Percentiles rank a stretch among this genome's conserved stretches.
These are phyloP conservation scores for Caenorhabditis macrosperma DNA, from an alignment of 2,888 invertebrate genomes.

Conservation along the genomic window DNA sequence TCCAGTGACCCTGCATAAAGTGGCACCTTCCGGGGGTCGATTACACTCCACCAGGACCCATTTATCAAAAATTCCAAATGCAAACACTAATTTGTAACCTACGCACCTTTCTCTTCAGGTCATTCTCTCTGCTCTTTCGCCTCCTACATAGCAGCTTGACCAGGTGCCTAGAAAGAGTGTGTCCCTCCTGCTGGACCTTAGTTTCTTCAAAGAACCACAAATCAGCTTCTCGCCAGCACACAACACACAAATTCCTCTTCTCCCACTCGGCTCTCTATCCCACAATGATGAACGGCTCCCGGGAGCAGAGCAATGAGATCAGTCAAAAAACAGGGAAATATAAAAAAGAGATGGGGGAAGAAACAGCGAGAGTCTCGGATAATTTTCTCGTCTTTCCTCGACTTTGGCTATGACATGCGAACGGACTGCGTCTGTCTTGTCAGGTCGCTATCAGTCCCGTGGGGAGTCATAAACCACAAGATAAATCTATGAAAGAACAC, in stretches of 20 bases:
- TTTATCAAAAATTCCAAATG: slow-evolving; percentile 62
- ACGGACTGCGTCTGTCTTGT: slow-evolving; percentile 54
- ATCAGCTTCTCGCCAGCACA: slow-evolving; percentile 17
- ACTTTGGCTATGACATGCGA: slow-evolving; percentile 46
- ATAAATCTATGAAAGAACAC: slow-evolving; percentile 61
- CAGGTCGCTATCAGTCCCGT: slow-evolving; percentile 60
- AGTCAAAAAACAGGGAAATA: slow-evolving; percentile 35
- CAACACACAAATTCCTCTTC: slow-evolving; percentile 28
- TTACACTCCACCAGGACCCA: slow-evolving; percentile 34
- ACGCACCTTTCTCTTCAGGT: slow-evolving; percentile 42
- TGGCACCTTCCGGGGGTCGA: slow-evolving; percentile 31
- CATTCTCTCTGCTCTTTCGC: slow-evolving; percentile 31
- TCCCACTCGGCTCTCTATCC: slow-evolving; percentile 19
- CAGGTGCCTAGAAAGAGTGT: background rate
- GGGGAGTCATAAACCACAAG: slow-evolving; percentile 61
- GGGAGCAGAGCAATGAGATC: slow-evolving; percentile 43
- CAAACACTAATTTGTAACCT: slow-evolving; percentile 59
- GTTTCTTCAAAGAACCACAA: background rate
- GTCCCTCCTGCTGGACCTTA: slow-evolving; percentile 2
- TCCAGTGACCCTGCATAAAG: slow-evolving; percentile 5
- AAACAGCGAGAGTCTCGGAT: slow-evolving; percentile 6
- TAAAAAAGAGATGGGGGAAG: background rate
- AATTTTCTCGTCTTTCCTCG: slow-evolving; percentile 33
- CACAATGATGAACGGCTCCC: slow-evolving; percentile 46
- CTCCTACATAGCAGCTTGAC: too few relatives aligned